A percentile compares a stretch with the other conserved stretches of the same genome.
Conservation (phyloP, 2,888 invertebrate species). For the Platycheirus rosarum region DNA sequence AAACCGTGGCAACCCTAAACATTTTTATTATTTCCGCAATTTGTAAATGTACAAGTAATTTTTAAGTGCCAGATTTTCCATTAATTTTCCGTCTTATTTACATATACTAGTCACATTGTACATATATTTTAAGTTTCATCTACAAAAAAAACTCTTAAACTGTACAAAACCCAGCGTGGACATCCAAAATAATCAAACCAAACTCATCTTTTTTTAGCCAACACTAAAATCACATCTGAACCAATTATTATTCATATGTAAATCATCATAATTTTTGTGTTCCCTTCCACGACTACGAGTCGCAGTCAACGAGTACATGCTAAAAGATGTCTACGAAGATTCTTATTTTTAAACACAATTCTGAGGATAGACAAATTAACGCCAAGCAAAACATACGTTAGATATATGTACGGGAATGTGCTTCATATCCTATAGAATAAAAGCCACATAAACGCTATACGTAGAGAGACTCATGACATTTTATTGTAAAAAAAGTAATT, state of each 20-base stretch:
- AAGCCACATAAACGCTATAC: slow-evolving; percentile 7
- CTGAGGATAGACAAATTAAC: slow-evolving; percentile 22
- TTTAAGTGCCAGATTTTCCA: slow-evolving; percentile 60
- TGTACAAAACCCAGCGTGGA: not conserved
- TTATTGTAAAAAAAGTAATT: slow-evolving; percentile 7
- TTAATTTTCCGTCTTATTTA: slow-evolving; percentile 38
- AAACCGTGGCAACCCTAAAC: slow-evolving; percentile 76
- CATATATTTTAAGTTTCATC: no score
- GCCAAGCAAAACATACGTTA: not conserved
- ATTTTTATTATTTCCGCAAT: slow-evolving; percentile 44
- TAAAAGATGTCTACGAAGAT: not conserved
- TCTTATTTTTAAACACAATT: slow-evolving; percentile 10
- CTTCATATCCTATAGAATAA: slow-evolving; percentile 10
- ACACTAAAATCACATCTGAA: slow-evolving; percentile 26
- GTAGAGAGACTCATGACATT: slow-evolving; percentile 2
- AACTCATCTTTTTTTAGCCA: slow-evolving; percentile 13
- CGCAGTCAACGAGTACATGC: not conserved
- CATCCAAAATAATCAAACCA: not conserved
- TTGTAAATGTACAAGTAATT: slow-evolving; percentile 19
- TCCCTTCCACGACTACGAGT: not conserved
- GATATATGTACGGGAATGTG: not conserved
- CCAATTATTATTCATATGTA: slow-evolving; percentile 31
- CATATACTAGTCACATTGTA: no score
- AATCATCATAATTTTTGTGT: slow-evolving; percentile 22
- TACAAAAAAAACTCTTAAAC: not conserved